These are phyloP conservation scores for Drosophila helvetica DNA, from an alignment of 2,888 invertebrate genomes.

Conservation along the genomic window DNA sequence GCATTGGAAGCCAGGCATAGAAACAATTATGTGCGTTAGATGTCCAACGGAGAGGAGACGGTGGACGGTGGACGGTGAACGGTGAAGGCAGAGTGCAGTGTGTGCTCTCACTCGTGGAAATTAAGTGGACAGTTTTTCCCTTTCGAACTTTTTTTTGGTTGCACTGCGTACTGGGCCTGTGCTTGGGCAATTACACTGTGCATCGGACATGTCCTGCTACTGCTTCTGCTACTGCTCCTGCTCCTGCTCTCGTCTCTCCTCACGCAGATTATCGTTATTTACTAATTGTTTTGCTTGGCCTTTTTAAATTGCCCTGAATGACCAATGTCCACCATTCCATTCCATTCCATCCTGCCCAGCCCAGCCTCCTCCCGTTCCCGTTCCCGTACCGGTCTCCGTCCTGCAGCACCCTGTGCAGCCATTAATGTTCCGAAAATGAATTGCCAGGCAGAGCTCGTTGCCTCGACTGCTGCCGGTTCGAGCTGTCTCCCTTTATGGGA, in stretches of 20 bases:
- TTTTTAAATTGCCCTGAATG: slow-evolving; percentile 47
- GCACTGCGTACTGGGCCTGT: slow-evolving; percentile 11
- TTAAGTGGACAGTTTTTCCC: slow-evolving; percentile 69
- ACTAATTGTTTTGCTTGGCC: slow-evolving; percentile 67
- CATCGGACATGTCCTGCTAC: slow-evolving; percentile 58
- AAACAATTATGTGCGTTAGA: slow-evolving; percentile 78
- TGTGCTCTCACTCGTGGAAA: slow-evolving; percentile 61
- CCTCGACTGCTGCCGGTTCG: neutral
- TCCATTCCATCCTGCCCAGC: neutral
- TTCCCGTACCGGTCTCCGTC: neutral
- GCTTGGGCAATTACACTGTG: slow-evolving; percentile 61
- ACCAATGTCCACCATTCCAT: slow-evolving; percentile 37
- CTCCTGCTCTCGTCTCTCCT: slow-evolving; percentile 47
- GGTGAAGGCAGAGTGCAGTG: slow-evolving; percentile 25
- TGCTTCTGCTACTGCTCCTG: neutral
- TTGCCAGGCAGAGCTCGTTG: slow-evolving; percentile 21
- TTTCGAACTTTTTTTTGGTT: slow-evolving; percentile 13
- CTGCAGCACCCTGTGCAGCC: slow-evolving; percentile 41
- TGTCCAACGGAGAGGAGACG: slow-evolving; percentile 15
- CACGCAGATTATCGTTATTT: slow-evolving; percentile 75
- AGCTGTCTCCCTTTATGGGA: neutral
- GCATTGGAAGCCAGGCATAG: slow-evolving; percentile 42
- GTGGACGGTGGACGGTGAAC: slow-evolving; percentile 15
- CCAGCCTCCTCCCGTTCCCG: too few species aligned
- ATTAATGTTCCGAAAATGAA: slow-evolving; percentile 46